Evolutionary conservation across 2,888 invertebrate species (phyloP).

Genomic region (Cryptosula pallasiana): DNA sequence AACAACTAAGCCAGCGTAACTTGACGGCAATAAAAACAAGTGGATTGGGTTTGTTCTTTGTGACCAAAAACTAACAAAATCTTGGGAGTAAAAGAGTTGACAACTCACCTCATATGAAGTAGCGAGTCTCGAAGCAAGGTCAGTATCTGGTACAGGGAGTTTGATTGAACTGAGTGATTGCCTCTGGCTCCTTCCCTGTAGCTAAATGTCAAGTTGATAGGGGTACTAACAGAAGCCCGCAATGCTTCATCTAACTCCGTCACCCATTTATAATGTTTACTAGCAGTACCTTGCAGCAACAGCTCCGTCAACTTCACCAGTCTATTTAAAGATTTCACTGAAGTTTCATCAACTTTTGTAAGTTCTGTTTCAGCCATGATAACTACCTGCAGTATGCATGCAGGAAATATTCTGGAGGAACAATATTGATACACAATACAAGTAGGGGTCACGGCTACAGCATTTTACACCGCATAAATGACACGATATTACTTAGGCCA

Average conservation of each 20-base stretch:
- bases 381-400: too few species aligned
- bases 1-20: too few species aligned
- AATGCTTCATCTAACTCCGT: not conserved
- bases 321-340: not conserved
- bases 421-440: too few species aligned
- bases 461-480: too few species aligned
- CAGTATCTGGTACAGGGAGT: not conserved
- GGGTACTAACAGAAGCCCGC: not conserved
- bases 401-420: too few species aligned
- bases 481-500: too few species aligned
- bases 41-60: too few species aligned
- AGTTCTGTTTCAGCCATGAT: too few species aligned
- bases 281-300: not conserved
- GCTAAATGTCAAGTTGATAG: not conserved
- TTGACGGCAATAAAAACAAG: too few species aligned
- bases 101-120: constrained; percentile 2
- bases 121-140: constrained; percentile 3
- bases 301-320: not conserved
- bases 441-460: too few species aligned
- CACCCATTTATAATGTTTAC: not conserved
- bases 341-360: too few species aligned
- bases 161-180: not conserved
- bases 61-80: too few species aligned
- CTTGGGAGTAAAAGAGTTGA: not conserved
- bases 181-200: not conserved